phyloP scores from a whole-genome alignment of 2,888 invertebrate species.

The Ormyrus labotus region DNA sequence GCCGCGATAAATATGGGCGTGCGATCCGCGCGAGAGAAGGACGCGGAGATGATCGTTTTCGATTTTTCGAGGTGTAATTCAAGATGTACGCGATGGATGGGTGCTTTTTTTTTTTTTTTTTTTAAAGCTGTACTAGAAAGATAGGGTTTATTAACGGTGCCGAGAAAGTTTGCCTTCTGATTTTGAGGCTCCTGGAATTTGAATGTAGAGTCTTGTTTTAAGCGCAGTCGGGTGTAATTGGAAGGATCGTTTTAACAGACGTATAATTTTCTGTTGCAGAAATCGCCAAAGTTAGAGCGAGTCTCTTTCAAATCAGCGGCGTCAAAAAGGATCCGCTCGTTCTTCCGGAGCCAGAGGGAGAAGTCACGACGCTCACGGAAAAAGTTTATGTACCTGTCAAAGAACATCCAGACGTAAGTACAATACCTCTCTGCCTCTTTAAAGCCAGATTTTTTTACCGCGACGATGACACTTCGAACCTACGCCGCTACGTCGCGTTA shows the following conservation, averaged over 20 bases:
- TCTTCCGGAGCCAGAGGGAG: constrained; percentile 93
- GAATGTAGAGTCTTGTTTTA: no score
- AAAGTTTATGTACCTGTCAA: constrained; percentile 99
- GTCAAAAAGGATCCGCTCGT: constrained; percentile 94
- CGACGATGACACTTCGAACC: no score
- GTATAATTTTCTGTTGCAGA: constrained; percentile 80
- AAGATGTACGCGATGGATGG: neutral
- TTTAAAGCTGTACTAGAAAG: neutral
- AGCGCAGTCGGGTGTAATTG: no score
- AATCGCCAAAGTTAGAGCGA: constrained; percentile 98
- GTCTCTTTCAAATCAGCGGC: constrained; percentile 99
- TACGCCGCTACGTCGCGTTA: no score
- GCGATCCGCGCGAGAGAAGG: neutral
- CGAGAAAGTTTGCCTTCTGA: no score
- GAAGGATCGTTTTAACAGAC: no score
- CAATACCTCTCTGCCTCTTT: neutral
- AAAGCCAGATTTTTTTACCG: no score
- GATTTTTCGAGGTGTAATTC: neutral
- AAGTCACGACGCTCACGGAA: constrained; percentile 95
- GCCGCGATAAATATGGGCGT: neutral
- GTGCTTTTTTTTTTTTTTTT: neutral
- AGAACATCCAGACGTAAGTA: constrained; percentile 99
- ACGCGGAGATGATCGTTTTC: neutral
- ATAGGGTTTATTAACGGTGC: no score
- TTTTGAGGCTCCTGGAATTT: no score